Evolutionary conservation across 2,113 vertebrate genomes (phyloP).

Genomic region (Orientallactaga bullata): DNA sequence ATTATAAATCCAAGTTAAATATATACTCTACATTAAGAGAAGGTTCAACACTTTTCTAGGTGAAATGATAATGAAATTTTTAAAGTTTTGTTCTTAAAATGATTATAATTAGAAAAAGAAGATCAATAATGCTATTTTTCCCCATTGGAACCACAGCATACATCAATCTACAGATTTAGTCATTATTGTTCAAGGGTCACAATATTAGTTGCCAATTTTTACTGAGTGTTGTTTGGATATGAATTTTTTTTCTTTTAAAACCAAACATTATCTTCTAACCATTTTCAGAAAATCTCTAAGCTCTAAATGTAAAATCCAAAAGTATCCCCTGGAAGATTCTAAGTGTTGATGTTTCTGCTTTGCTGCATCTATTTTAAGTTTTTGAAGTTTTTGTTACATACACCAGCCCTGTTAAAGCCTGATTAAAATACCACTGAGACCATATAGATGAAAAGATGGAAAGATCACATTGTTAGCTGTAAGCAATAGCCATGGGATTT

Average conservation of each 20-base stretch:
- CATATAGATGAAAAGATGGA: neutral
- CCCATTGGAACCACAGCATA: constrained; percentile 10
- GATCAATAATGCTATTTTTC: neutral
- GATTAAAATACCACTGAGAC: neutral
- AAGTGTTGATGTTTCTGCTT: constrained; percentile 1
- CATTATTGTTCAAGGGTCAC: neutral
- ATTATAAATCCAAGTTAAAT: neutral
- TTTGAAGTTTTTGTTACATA: neutral
- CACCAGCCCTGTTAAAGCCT: neutral
- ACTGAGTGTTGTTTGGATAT: too few relatives aligned
- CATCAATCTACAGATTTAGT: neutral
- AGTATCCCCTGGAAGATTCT: neutral
- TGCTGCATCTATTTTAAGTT: constrained; percentile 7
- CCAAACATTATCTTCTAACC: neutral
- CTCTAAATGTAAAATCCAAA: constrained; percentile 45
- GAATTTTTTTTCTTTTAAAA: neutral
- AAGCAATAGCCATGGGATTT: neutral
- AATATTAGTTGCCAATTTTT: neutral
- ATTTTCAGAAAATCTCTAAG: constrained; percentile 44
- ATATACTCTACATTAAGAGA: neutral
- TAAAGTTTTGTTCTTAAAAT: neutral
- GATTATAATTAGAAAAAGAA: neutral
- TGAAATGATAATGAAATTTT: neutral
- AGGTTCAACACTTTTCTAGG: neutral
- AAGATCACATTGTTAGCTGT: neutral